Conservation (phyloP, 2,797 vertebrate species). For the Malacoraja senta region DNA sequence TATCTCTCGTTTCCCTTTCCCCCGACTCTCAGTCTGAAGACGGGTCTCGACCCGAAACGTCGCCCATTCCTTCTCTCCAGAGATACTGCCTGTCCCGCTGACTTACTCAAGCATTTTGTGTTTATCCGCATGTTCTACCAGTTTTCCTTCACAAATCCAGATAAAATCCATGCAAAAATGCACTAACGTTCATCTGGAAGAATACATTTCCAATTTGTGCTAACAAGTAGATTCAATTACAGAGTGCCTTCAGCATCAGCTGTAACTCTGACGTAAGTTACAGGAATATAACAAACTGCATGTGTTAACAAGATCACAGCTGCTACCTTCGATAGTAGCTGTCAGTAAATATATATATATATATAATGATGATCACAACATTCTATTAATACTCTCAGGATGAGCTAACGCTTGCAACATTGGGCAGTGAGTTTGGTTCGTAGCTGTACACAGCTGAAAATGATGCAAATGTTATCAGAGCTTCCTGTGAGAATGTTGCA, state of each 20-base stretch:
- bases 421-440: neutral
- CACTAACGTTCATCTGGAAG: constrained; percentile 23
- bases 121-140: neutral
- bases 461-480: neutral
- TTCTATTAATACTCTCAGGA: neutral
- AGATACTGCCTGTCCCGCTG: no score
- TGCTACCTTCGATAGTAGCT: neutral
- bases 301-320: constrained; percentile 34
- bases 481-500: neutral
- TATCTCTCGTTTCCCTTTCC: no score
- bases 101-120: no score
- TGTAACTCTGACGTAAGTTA: constrained; percentile 31
- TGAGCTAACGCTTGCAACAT: neutral
- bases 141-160: neutral
- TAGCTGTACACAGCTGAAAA: neutral
- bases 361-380: constrained; percentile 14
- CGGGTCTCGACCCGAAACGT: no score
- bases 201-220: neutral
- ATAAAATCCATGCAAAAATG: neutral
- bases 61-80: no score
- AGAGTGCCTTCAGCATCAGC: neutral
- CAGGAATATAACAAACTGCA: constrained; percentile 22
- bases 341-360: neutral
- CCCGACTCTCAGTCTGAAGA: no score
- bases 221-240: constrained; percentile 30